A percentile compares a stretch with the other conserved stretches of the same genome.
phyloP scores from a whole-genome alignment of 2,113 vertebrate genomes.

The Sinocyclocheilus rhinocerous region DNA sequence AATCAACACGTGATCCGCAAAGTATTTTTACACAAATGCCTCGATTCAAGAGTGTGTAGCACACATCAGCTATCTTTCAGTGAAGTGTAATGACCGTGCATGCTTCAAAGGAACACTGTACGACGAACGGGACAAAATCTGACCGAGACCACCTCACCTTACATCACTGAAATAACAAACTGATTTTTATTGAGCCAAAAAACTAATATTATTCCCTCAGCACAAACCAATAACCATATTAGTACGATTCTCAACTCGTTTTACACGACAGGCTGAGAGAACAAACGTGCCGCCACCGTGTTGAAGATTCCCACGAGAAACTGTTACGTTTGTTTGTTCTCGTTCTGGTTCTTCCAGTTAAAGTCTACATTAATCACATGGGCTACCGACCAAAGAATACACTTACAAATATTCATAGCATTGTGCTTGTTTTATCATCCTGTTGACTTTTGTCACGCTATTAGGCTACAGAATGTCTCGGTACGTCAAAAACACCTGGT shows the following conservation, averaged over 20 bases:
- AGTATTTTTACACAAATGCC: conserved; percentile 28
- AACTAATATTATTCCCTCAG: conserved; percentile 65
- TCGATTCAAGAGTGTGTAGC: background rate
- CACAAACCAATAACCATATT: conserved; percentile 59
- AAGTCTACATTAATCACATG: conserved; percentile 18
- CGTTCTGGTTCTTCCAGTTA: conserved; percentile 1
- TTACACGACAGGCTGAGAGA: background rate
- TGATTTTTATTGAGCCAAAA: conserved; percentile 59
- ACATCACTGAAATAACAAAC: conserved; percentile 59
- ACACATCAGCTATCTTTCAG: background rate
- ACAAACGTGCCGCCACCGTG: background rate
- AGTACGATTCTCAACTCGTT: conserved; percentile 53
- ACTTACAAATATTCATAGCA: conserved; percentile 45
- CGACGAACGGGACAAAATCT: conserved; percentile 47
- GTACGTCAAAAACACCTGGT: conserved; percentile 25
- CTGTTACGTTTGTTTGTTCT: conserved; percentile 14
- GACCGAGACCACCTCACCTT: conserved; percentile 39
- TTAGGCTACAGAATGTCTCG: background rate
- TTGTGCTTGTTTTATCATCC: background rate
- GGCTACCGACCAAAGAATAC: conserved; percentile 20
- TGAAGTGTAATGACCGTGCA: background rate
- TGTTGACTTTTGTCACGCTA: conserved; percentile 25
- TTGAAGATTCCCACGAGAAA: conserved; percentile 48
- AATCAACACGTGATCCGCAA: background rate
- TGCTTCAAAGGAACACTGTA: conserved; percentile 55